Evolutionary conservation across 2,797 vertebrate genomes (phyloP), one percentile per base, ranked within the genome.

Genomic region (Cephalopachus bancanus): DNA sequence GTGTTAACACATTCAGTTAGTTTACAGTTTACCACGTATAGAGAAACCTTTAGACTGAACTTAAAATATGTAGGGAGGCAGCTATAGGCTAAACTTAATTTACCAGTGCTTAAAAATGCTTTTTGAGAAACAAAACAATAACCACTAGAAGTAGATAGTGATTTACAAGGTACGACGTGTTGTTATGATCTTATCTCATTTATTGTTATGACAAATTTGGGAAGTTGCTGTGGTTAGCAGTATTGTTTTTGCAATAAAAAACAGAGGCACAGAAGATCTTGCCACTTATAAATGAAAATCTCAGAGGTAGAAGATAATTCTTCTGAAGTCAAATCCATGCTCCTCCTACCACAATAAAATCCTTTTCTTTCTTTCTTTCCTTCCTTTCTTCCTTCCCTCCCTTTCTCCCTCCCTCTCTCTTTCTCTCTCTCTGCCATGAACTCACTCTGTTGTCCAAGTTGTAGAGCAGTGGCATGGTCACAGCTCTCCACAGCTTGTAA

Each of bases 171-270:
- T 67, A 71, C 2, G 44, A 5, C 6, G 22, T 10, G 10, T 51
- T 93, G 92, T 91, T n/a, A 75, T 60, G 60, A 87, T 37, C 81
- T 51, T 71, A 69, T 60, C 55, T 93, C n/a, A 83, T 92, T 81
- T 91, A 22, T 86, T 64, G 10, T 83, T 14, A 30, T 67, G 33
- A 67, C 7, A 74, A 28, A 14, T 91, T 94, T 30, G 28, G 26
- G 24, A 33, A 78, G 14, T 74, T 24, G 55, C 49, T 65, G 8
- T 89, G 28, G 51, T 90, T 92, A 62, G n/a, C 14, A 44, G 3
- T 87, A 89, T 84, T 95, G 28, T 57, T 87, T 94, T 91, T 65
- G 12, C 55, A 79, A 67, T 80, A 26, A 51, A 78, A 83, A 83
- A 15, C 33, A 92, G 59, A 76, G 53, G 1, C 12, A 81, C 14